phyloP scores from a whole-genome alignment of 2,113 vertebrate genomes.

The Rhinogobius similis region DNA sequence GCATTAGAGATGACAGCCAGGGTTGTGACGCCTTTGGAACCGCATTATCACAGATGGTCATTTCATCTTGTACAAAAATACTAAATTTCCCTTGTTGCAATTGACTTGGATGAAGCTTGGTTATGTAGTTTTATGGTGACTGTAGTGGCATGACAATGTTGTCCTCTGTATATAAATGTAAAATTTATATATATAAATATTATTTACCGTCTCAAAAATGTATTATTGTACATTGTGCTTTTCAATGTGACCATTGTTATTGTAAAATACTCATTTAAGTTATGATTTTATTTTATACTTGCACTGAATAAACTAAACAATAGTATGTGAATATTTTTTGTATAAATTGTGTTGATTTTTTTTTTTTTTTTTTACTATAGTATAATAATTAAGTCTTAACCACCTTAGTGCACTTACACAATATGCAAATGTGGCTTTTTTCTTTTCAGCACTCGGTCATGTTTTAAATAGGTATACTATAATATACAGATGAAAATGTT shows the following conservation, averaged over 20 bases:
- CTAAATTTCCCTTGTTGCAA: neutral
- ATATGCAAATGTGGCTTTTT: no score
- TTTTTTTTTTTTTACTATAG: neutral
- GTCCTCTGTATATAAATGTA: conserved; percentile 48
- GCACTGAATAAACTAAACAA: conserved; percentile 67
- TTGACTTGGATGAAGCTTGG: neutral
- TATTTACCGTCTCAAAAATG: conserved; percentile 35
- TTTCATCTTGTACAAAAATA: neutral
- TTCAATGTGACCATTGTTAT: conserved; percentile 35
- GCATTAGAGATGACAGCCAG: conserved; percentile 45
- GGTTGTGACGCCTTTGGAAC: conserved; percentile 29
- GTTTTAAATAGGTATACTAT: no score
- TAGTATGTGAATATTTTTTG: conserved; percentile 53
- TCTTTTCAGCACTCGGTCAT: no score
- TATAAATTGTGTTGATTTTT: neutral
- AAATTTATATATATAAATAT: conserved; percentile 34
- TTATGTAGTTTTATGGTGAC: conserved; percentile 13
- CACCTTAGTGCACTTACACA: neutral
- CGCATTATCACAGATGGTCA: conserved; percentile 9
- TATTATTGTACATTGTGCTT: conserved; percentile 60
- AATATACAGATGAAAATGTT: no score
- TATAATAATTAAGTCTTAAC: neutral
- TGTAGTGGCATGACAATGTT: neutral
- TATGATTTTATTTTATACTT: conserved; percentile 67
- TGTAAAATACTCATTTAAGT: conserved; percentile 62